Base-by-base conservation (phyloP, 2,888 invertebrate genomes). In the Callinectes sapidus region DNA sequence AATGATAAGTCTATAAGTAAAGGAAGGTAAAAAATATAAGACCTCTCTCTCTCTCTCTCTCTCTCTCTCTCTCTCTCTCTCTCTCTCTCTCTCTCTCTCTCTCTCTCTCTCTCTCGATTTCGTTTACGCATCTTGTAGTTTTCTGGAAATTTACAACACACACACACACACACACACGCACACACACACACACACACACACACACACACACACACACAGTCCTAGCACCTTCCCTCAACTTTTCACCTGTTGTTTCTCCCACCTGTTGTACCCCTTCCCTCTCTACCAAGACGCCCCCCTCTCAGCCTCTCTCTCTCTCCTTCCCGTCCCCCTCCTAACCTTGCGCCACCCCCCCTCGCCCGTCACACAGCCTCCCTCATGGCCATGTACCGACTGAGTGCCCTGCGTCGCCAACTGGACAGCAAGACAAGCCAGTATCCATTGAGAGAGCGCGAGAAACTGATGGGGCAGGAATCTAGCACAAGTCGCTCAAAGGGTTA, bases 381-480 rank as follows among this genome's bases (percentile, higher is more conserved):
- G 87, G 89, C 89, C 85, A 92, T 92, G 92, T 89, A 89, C 86
- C 89, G 92, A 42, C 90, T 92, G 16, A 92, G 92, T 71, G 54
- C 87, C 10, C 66, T 92, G 54, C 92, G 92, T 32, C 92, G 92
- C 92, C 92, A 92, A 32, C 86, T 92, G 92, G 92, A 92, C 90
- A 92, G 86, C 90, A 90, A 90, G 35, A 92, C 86, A 10, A 89
- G 35, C n/a, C 92, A 92, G 92, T 92, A 86, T 42, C 88, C 88
- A 10, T 86, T 48, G 61, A 35, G 92, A 77, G 92, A 92, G 85
- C 92, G 92, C 42, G 92, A 92, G 42, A 90, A 90, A 81, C 89
- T 86, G 48, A 92, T 92, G 92, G 92, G 92, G 23, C 92, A 92
- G 48, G 92, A 92, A 10, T n/a, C 66, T 18, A 92, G 92, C 35